Conservation (phyloP, 2,888 invertebrate species). For the Ochlodes sylvanus region DNA sequence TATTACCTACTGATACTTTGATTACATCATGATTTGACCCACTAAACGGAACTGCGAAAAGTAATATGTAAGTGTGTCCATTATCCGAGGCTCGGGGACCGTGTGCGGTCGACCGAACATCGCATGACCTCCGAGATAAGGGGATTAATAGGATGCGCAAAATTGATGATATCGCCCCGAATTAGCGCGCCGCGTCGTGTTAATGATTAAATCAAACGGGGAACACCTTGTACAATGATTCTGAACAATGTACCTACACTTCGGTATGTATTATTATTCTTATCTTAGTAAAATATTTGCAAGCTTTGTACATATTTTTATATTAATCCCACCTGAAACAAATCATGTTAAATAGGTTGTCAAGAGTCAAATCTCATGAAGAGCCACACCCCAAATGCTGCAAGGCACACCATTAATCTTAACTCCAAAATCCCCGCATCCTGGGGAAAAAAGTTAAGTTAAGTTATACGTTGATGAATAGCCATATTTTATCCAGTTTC, state of each 20-base stretch:
- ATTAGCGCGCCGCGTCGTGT: background rate
- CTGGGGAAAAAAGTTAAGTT: no score
- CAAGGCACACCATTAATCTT: no score
- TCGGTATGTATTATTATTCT: no score
- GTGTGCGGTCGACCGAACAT: background rate
- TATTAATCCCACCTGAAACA: no score
- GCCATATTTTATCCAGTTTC: background rate
- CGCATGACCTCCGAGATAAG: conserved; percentile 6
- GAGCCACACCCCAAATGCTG: no score
- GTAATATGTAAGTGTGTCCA: background rate
- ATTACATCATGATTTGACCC: background rate
- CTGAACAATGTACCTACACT: no score
- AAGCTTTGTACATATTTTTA: no score
- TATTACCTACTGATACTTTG: background rate
- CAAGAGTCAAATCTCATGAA: no score
- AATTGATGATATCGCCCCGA: conserved; percentile 1
- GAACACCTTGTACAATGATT: background rate
- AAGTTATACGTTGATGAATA: no score
- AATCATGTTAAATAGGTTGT: no score
- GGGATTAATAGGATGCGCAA: conserved; percentile 11
- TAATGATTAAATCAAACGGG: background rate
- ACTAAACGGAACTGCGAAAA: background rate
- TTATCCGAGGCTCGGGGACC: background rate
- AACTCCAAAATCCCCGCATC: no score
- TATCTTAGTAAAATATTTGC: no score